These are phyloP conservation scores for Mythimna albipuncta DNA, from an alignment of 2,888 invertebrate genomes.

Conservation along the genomic window DNA sequence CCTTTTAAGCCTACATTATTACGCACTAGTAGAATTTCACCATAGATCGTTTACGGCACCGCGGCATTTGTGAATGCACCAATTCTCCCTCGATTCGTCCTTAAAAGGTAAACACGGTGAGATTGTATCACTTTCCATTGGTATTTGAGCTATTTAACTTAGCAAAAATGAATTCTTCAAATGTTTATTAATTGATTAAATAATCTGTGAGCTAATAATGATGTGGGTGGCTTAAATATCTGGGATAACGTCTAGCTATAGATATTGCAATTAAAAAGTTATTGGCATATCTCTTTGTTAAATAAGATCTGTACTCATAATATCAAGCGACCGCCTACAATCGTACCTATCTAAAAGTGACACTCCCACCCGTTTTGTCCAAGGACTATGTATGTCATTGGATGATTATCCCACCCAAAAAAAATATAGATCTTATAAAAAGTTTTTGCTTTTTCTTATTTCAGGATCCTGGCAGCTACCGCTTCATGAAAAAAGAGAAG, in stretches of 20 bases:
- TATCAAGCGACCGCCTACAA: background rate
- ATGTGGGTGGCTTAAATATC: constrained; percentile 24
- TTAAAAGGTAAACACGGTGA: constrained; percentile 55
- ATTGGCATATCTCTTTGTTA: background rate
- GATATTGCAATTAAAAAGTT: constrained; percentile 5
- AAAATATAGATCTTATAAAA: background rate
- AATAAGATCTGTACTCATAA: background rate
- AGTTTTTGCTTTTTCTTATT: background rate
- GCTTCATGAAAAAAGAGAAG: background rate
- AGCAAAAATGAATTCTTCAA: constrained; percentile 37
- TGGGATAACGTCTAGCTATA: constrained; percentile 16
- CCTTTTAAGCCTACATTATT: constrained; percentile 35
- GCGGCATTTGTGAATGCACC: constrained; percentile 54
- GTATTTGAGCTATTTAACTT: constrained; percentile 40
- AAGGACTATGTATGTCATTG: no score
- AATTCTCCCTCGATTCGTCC: constrained; percentile 44
- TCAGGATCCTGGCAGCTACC: background rate
- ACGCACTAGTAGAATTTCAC: constrained; percentile 48
- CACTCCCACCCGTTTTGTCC: no score
- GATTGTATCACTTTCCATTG: constrained; percentile 61
- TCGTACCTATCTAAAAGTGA: background rate
- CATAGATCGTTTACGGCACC: constrained; percentile 27
- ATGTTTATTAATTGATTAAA: constrained; percentile 44
- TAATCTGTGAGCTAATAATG: constrained; percentile 20
- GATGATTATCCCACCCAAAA: no score